Base-by-base conservation (phyloP, 2,113 vertebrate genomes). In the Macroglossus sobrinus region DNA sequence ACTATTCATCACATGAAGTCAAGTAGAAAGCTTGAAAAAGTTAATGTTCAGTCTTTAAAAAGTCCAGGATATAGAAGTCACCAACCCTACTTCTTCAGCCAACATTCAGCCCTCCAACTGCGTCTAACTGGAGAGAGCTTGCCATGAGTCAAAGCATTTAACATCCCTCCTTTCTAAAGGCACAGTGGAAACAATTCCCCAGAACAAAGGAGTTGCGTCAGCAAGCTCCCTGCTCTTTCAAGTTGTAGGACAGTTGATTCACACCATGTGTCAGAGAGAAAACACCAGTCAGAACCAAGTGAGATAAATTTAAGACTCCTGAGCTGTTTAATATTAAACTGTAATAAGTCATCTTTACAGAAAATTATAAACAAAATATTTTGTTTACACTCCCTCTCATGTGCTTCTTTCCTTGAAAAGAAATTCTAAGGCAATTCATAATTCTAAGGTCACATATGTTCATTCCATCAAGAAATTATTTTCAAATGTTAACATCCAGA, bases 241-340 rank as follows among this genome's bases (percentile, higher is more conserved):
- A 98, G 98, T 95, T 97, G 97, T 94, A 98, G 98, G 97, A 98
- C 98, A 98, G 78, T 98, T 99, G 98, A 99, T 98, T 98, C 3
- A 98, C 98, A 98, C 98, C 98, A 98, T 98, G 98, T 98, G 98
- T 98, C 84, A 97, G 92, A 87, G 0, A 97, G 97, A 98, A 98
- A 98, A 98, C 30, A 98, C 91, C 95, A 89, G 26, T 91, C 45
- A 97, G 93, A 92, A 87, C 80, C 96, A 30, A 98, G 95, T 4
- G 16, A 98, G 98, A 98, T 96, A 97, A 97, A 98, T 96, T 45
- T 80, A 92, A 57, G 92, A 89, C 86, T 64, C 84, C 97, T 97
- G 98, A 98, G 97, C 98, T 98, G 97, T 97, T 97, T 96, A 95
- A 45, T 97, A 97, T 98, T 98, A 97, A 97, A 94, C 35, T 64